Evolutionary conservation across 2,113 vertebrate species (phyloP).

Genomic region (Callithrix jacchus): DNA sequence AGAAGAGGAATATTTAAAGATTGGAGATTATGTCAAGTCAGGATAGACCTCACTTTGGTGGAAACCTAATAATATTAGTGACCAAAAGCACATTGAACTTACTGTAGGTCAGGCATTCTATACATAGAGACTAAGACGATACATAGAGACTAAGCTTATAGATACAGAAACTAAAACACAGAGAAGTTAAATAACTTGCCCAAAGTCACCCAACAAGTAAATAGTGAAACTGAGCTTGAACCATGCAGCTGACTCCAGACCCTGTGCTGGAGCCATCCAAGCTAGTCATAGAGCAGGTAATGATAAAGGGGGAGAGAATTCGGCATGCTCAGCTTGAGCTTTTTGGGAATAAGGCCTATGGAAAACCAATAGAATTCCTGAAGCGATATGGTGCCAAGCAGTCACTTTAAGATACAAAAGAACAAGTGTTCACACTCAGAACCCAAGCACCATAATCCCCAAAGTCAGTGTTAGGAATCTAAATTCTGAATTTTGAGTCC

Average conservation of each 20-base stretch:
- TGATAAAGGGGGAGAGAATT: background rate
- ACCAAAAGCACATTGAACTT: background rate
- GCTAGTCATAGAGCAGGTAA: background rate
- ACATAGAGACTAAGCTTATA: background rate
- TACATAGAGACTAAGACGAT: background rate
- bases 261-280: background rate
- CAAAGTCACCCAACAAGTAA: background rate
- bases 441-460: no score
- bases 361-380: background rate
- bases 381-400: background rate
- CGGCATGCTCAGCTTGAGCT: background rate
- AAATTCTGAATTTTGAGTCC: background rate
- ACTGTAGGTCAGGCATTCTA: background rate
- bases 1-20: slow-evolving; percentile 20
- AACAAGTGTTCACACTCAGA: background rate
- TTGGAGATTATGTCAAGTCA: slow-evolving; percentile 18
- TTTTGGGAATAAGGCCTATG: background rate
- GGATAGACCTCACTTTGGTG: background rate
- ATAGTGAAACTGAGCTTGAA: background rate
- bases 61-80: background rate
- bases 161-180: slow-evolving; percentile 13
- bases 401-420: background rate
- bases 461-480: background rate
- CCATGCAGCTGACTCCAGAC: no score
- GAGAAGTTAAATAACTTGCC: background rate